Percentiles rank a stretch among this genome's conserved stretches.
phyloP scores from a whole-genome alignment of 2,888 invertebrate genomes.

The Lamproptera curius region DNA sequence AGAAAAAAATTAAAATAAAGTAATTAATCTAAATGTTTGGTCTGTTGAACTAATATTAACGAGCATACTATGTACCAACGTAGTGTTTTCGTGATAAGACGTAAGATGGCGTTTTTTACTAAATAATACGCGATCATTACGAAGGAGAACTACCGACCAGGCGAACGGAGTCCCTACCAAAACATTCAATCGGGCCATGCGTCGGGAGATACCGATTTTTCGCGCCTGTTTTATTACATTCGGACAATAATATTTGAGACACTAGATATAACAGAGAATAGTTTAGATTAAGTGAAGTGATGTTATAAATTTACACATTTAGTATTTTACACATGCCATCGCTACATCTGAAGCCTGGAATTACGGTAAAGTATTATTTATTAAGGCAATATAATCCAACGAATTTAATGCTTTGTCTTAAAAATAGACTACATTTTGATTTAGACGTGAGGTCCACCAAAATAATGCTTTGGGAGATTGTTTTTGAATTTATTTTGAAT shows the following conservation, averaged over 20 bases:
- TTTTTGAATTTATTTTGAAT: no score
- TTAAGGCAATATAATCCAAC: constrained; percentile 22
- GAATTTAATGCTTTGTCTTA: constrained; percentile 46
- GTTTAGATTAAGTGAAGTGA: constrained; percentile 58
- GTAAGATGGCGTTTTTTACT: constrained; percentile 25
- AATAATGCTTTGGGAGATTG: constrained; percentile 10
- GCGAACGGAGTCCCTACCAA: constrained; percentile 41
- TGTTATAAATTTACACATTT: constrained; percentile 24
- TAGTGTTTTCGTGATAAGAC: not conserved
- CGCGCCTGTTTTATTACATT: constrained; percentile 51
- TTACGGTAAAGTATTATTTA: constrained; percentile 58
- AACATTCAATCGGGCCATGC: constrained; percentile 61
- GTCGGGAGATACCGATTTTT: constrained; percentile 53
- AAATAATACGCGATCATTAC: constrained; percentile 50
- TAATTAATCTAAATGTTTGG: no score
- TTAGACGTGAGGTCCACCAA: constrained; percentile 20
- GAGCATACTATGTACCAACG: not conserved
- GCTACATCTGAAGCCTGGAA: constrained; percentile 70
- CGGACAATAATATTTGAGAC: constrained; percentile 37
- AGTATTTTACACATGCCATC: constrained; percentile 65
- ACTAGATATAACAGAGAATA: constrained; percentile 28
- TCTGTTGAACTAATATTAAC: no score
- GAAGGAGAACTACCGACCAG: constrained; percentile 25
- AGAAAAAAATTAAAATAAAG: no score
- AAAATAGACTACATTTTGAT: constrained; percentile 40